These are phyloP conservation scores for Cossypha caffra DNA, from an alignment of 2,797 vertebrate genomes.

Conservation along the genomic window DNA sequence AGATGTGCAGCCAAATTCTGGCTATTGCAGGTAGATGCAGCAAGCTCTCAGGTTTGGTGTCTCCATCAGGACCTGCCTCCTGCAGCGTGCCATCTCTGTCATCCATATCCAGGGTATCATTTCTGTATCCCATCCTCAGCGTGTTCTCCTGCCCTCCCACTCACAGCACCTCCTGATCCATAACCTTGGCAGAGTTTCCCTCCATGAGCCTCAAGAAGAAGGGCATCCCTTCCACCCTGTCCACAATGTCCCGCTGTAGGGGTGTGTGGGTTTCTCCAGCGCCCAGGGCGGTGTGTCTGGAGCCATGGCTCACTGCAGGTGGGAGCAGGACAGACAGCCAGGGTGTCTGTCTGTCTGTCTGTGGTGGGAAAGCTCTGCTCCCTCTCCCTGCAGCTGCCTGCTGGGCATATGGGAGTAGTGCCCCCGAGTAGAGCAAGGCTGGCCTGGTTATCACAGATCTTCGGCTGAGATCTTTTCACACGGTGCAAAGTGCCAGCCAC, in stretches of 20 bases:
- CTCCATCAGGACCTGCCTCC: not conserved
- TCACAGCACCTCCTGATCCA: not conserved
- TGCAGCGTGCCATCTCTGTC: accelerated
- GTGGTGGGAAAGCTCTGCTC: not conserved
- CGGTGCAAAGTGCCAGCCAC: conserved; percentile 30
- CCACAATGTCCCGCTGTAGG: not conserved
- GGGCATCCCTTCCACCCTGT: not conserved
- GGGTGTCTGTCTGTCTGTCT: not conserved
- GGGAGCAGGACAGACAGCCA: not conserved
- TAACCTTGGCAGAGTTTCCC: not conserved
- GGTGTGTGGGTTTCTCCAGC: not conserved
- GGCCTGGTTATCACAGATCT: conserved; percentile 29
- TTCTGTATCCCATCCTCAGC: not conserved
- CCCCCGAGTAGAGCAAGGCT: accelerated
- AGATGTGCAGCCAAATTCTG: not conserved
- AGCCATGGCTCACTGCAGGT: not conserved
- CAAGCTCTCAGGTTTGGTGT: not conserved
- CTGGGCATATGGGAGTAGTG: not conserved
- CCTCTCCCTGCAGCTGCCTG: not conserved
- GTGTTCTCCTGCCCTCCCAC: not conserved
- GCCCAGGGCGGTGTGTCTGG: not conserved
- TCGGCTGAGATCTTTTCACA: conserved; percentile 52
- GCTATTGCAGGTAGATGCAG: not conserved
- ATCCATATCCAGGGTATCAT: not conserved
- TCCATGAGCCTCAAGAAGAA: not conserved